Percentiles rank a stretch among this genome's conserved stretches.
These are phyloP conservation scores for Acanthurus tractus DNA, from an alignment of 2,797 vertebrate species.

Conservation along the genomic window DNA sequence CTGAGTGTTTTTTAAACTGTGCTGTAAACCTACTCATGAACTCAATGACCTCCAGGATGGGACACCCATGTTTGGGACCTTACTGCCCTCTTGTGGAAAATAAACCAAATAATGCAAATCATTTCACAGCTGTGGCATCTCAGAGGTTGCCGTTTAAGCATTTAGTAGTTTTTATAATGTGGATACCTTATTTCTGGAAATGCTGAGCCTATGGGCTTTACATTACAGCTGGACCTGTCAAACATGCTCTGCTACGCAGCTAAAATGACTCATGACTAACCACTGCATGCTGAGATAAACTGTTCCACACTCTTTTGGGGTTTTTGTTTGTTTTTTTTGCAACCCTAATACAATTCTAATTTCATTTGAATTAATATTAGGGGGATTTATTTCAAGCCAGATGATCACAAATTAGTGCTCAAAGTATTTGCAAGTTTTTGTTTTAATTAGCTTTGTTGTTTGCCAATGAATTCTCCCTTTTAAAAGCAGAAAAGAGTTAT, in stretches of 20 bases:
- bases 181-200: slow-evolving; percentile 6
- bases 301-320: not conserved
- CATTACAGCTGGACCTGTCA: slow-evolving; percentile 14
- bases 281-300: not conserved
- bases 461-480: no score
- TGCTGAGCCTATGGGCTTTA: slow-evolving; percentile 13
- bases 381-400: not conserved
- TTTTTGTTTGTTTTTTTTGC: not conserved
- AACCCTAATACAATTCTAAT: not conserved
- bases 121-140: slow-evolving; percentile 26
- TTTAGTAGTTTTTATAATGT: slow-evolving; percentile 32
- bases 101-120: slow-evolving; percentile 35
- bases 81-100: slow-evolving; percentile 82
- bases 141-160: slow-evolving; percentile 21
- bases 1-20: slow-evolving; percentile 42
- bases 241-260: not conserved
- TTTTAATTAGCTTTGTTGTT: no score
- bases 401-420: not conserved
- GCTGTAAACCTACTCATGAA: slow-evolving; percentile 62
- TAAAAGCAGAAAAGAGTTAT: no score
- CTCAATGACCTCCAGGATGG: slow-evolving; percentile 60
- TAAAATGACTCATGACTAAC: slow-evolving; percentile 1
- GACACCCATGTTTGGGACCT: slow-evolving; percentile 51
- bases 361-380: not conserved
- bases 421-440: not conserved